These are phyloP conservation scores for Pygathrix nemaeus DNA, from an alignment of 2,113 vertebrate genomes.

Conservation along the genomic window DNA sequence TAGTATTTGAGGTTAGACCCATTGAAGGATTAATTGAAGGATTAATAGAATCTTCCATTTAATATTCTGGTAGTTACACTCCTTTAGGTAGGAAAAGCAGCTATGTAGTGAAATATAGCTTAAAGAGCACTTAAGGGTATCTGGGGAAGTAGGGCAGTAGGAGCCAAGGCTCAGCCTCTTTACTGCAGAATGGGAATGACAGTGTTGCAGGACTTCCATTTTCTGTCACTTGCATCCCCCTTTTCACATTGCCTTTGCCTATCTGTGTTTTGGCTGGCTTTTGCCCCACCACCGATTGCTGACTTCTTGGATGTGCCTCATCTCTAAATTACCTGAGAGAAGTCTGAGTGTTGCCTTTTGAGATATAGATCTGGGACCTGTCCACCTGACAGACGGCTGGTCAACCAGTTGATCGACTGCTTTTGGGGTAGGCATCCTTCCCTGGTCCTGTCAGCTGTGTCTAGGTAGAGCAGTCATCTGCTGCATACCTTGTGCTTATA, in stretches of 20 bases:
- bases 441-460: not conserved
- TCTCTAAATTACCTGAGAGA: not conserved
- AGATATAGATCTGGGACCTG: not conserved
- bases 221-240: not conserved
- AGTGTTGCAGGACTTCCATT: not conserved
- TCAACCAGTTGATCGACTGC: not conserved
- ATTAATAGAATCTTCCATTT: not conserved
- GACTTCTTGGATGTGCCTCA: not conserved
- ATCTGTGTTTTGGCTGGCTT: not conserved
- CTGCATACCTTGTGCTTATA: not conserved
- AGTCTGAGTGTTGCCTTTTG: not conserved
- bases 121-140: not conserved
- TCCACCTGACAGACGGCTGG: not conserved
- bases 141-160: not conserved
- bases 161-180: not conserved
- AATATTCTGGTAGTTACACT: not conserved
- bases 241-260: not conserved
- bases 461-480: not conserved
- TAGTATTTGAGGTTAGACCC: not conserved
- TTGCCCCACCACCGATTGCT: not conserved
- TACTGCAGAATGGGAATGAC: not conserved
- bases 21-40: constrained; percentile 4
- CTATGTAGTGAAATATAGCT: not conserved
- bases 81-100: not conserved
- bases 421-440: not conserved